A percentile compares a stretch with the other conserved stretches of the same genome.
Conservation (phyloP, 2,888 invertebrate species). For the Papilio elwesi region DNA sequence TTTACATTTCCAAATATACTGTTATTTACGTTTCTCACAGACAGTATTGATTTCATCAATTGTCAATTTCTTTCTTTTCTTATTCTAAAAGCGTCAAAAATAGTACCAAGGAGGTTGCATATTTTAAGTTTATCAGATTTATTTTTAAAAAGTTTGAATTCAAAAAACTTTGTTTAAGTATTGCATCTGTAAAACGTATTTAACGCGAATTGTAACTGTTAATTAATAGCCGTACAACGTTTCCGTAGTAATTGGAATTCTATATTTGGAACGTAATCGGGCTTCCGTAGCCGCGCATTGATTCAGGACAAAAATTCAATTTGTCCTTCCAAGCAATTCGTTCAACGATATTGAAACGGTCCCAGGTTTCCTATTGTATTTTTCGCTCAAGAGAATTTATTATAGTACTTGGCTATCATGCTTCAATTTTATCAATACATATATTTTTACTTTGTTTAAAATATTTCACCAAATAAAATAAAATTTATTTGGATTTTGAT, state of each 20-base stretch:
- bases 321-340: constrained; percentile 29
- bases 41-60: too few relatives aligned
- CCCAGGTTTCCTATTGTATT: constrained; percentile 23
- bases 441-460: background rate
- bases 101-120: background rate
- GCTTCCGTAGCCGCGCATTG: constrained; percentile 14
- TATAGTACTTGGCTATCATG: background rate
- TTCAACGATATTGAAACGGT: constrained; percentile 25
- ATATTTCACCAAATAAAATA: too few relatives aligned
- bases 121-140: background rate
- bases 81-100: background rate
- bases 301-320: constrained; percentile 37
- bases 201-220: background rate
- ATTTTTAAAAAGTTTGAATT: too few relatives aligned
- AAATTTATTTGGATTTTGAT: too few relatives aligned
- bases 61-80: background rate
- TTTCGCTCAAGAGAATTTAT: constrained; percentile 15
- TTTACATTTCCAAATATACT: too few relatives aligned
- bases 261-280: constrained; percentile 18
- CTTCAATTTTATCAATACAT: background rate
- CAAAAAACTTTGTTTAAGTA: too few relatives aligned
- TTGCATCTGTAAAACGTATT: too few relatives aligned
- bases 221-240: background rate
- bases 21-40: too few relatives aligned
- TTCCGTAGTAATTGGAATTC: constrained; percentile 1